Evolutionary conservation across 2,888 invertebrate genomes (phyloP), one percentile per base, ranked within the genome.

Genomic region (Empis livida): DNA sequence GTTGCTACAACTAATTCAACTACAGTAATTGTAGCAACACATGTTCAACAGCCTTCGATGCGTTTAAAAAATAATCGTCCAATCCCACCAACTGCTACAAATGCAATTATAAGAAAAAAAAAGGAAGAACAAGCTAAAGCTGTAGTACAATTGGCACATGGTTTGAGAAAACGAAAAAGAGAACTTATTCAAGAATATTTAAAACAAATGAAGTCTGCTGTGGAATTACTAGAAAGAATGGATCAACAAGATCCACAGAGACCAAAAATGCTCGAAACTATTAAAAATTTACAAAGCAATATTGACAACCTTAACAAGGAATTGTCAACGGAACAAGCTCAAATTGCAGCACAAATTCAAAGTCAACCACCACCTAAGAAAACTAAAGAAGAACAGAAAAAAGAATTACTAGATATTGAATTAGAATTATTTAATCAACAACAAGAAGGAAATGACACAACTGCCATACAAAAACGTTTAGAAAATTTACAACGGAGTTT

Each of bases 341-440:
- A 68, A 54, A 52, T 70, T 44, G 63, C 65, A 50, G 65, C 67
- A 14, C 65, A 69, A 52, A 66, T 68, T 1, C 67, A 67, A 49
- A 17, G 10, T 11, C 57, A 58, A 27, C 54, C 59, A 48, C 60
- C 64, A 15, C 64, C 71, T 47, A 71, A 72, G 23, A 84, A 83
- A 59, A 81, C 82, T 2, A 78, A 83, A 54, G 86, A 87, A 59
- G 87, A 88, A 59, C 81, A 87, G 1, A 87, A 91, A 63, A 88
- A 87, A 59, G 92, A 93, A 61, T 80, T 94, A 44, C 72, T 94
- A 10, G 94, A 94, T 61, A 86, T 90, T 1, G 94, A 95, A 62
- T 67, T 94, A 60, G 94, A 95, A 63, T 72, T 94, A 53, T 88
- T 92, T 59, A 87, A 85, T 2, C 89, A 89, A 56, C 89, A 92